phyloP scores from a whole-genome alignment of 2,888 invertebrate species.

The Callyntrura guangdongensis region DNA sequence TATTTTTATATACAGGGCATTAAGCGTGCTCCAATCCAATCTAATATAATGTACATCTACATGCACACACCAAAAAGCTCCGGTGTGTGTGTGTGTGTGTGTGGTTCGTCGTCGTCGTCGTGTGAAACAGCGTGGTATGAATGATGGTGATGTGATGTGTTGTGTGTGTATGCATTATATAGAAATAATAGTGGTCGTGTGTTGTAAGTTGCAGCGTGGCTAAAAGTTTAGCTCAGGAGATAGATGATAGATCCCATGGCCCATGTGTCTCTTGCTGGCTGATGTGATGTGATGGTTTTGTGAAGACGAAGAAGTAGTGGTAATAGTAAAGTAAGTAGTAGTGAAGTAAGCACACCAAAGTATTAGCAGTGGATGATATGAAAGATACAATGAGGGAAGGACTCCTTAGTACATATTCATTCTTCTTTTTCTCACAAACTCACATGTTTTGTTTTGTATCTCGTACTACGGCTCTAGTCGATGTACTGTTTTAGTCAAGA shows the following conservation, averaged over 20 bases:
- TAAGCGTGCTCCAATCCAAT: constrained; percentile 67
- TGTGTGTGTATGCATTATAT: constrained; percentile 26
- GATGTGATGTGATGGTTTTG: constrained; percentile 75
- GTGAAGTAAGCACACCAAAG: constrained; percentile 50
- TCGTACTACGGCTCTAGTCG: not conserved
- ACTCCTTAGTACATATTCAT: constrained; percentile 40
- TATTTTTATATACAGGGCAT: constrained; percentile 67
- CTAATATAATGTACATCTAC: constrained; percentile 48
- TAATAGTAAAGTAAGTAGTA: constrained; percentile 56
- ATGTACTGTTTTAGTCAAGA: constrained; percentile 57
- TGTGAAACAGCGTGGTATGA: constrained; percentile 74
- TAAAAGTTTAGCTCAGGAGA: constrained; percentile 75
- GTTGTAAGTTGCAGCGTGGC: constrained; percentile 60
- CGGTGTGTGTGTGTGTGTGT: constrained; percentile 75
- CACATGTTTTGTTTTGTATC: constrained; percentile 34
- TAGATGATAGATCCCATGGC: constrained; percentile 79
- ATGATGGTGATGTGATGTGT: constrained; percentile 63
- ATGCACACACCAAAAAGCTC: constrained; percentile 58
- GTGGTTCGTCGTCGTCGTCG: constrained; percentile 58
- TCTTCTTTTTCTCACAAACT: constrained; percentile 32
- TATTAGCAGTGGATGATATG: constrained; percentile 61
- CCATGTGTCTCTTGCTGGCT: constrained; percentile 77
- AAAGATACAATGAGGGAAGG: constrained; percentile 71
- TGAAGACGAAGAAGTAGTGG: constrained; percentile 42
- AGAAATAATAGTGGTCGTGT: not conserved